These are phyloP conservation scores for Rhagonycha lutea DNA, from an alignment of 2,888 invertebrate genomes.

Conservation along the genomic window DNA sequence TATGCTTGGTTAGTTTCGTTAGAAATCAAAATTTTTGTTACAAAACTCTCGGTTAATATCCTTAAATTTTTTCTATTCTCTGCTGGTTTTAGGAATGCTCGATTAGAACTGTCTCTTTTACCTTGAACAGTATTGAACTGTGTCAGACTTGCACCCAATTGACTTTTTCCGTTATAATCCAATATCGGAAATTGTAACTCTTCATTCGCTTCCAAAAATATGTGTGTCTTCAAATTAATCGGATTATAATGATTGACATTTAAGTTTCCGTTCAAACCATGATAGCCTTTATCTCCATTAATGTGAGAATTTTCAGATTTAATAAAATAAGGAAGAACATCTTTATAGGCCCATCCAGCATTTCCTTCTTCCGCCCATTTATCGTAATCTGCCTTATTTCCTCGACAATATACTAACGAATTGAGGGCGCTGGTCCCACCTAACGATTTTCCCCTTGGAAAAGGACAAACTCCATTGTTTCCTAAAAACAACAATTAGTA, in stretches of 20 bases:
- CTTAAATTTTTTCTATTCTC: constrained; percentile 61
- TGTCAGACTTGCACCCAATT: constrained; percentile 65
- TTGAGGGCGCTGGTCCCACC: constrained; percentile 84
- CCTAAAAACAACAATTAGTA: not conserved
- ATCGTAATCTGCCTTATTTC: constrained; percentile 80
- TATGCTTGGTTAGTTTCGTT: constrained; percentile 57
- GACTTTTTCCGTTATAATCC: constrained; percentile 66
- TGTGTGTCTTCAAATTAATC: not conserved
- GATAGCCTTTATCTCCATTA: constrained; percentile 2
- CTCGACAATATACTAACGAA: constrained; percentile 84
- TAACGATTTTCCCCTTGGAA: constrained; percentile 63
- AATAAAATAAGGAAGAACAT: constrained; percentile 7
- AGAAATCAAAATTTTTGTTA: constrained; percentile 61
- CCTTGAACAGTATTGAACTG: constrained; percentile 66
- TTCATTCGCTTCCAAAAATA: constrained; percentile 62
- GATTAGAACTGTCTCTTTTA: constrained; percentile 62
- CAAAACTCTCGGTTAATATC: constrained; percentile 60
- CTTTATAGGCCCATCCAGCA: constrained; percentile 47
- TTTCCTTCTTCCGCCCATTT: constrained; percentile 80
- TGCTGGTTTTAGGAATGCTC: constrained; percentile 62
- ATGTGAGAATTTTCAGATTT: constrained; percentile 14
- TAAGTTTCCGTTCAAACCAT: constrained; percentile 1
- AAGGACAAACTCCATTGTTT: constrained; percentile 59
- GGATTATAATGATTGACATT: constrained; percentile 10
- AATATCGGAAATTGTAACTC: constrained; percentile 60